These are phyloP conservation scores for Atrichornis clamosus DNA, from an alignment of 2,113 vertebrate genomes.

Conservation along the genomic window DNA sequence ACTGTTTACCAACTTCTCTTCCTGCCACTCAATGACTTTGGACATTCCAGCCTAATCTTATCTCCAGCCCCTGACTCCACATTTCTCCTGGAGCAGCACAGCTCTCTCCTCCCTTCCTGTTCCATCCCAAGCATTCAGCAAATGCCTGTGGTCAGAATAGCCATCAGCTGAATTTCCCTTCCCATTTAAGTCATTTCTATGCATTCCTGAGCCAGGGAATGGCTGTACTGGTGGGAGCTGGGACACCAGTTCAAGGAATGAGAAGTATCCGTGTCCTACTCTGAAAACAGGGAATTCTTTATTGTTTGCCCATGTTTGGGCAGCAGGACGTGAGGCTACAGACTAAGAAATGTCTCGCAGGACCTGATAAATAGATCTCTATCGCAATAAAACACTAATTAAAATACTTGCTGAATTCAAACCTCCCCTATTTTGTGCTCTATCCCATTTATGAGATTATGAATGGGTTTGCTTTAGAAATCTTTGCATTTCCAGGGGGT, in stretches of 20 bases:
- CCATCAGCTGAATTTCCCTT: background rate
- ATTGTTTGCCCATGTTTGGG: background rate
- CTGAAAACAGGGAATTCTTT: background rate
- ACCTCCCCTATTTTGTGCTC: background rate
- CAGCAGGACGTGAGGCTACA: background rate
- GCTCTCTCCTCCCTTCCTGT: background rate
- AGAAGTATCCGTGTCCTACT: background rate
- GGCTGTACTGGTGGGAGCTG: background rate
- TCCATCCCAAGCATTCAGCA: conserved; percentile 3
- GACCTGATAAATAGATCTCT: background rate
- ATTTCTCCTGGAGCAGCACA: background rate
- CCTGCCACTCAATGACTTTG: background rate
- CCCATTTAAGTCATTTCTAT: background rate
- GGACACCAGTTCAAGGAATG: background rate
- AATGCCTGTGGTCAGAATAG: background rate
- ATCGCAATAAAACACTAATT: background rate
- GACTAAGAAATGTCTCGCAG: background rate
- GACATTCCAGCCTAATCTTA: conserved; percentile 41
- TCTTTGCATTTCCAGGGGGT: background rate
- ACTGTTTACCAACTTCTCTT: background rate
- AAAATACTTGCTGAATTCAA: background rate
- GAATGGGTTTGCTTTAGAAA: background rate
- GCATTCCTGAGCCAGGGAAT: background rate
- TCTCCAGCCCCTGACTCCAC: background rate
- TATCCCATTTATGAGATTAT: background rate